phyloP scores from a whole-genome alignment of 2,113 vertebrate species.

The Spermophilus dauricus region DNA sequence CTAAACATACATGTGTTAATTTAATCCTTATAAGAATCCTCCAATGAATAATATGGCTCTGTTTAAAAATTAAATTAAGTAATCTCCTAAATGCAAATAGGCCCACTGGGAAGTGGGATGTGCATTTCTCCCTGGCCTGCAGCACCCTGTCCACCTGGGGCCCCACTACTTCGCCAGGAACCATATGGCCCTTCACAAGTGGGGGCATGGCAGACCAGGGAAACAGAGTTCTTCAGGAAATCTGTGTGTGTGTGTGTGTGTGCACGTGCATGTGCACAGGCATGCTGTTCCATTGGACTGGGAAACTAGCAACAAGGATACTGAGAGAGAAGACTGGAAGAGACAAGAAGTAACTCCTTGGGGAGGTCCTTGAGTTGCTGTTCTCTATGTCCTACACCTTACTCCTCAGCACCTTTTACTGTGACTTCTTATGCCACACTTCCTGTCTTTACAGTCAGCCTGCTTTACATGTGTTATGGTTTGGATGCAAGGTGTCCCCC shows the following conservation, averaged over 20 bases:
- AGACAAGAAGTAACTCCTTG: neutral
- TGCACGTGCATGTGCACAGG: too few species aligned
- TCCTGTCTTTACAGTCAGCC: neutral
- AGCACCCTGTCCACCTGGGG: neutral
- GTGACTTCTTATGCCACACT: neutral
- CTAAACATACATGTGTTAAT: neutral
- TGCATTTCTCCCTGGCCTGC: neutral
- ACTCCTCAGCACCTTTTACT: neutral
- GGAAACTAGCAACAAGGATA: neutral
- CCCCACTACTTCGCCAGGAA: neutral
- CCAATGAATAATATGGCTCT: neutral
- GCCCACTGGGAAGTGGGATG: neutral
- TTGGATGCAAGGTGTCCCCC: too few species aligned
- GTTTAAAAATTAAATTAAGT: neutral
- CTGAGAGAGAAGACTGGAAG: neutral
- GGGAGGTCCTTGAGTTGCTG: neutral
- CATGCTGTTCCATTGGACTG: neutral
- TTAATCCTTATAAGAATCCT: neutral
- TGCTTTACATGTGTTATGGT: neutral
- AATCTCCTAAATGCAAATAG: neutral
- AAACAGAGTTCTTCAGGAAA: neutral
- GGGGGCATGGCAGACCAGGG: neutral
- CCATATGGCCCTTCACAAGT: neutral
- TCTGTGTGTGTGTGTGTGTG: accelerated
- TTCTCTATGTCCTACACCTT: neutral